Evolutionary conservation across 2,888 invertebrate species (phyloP).

Genomic region (Caenorhabditis wallacei): DNA sequence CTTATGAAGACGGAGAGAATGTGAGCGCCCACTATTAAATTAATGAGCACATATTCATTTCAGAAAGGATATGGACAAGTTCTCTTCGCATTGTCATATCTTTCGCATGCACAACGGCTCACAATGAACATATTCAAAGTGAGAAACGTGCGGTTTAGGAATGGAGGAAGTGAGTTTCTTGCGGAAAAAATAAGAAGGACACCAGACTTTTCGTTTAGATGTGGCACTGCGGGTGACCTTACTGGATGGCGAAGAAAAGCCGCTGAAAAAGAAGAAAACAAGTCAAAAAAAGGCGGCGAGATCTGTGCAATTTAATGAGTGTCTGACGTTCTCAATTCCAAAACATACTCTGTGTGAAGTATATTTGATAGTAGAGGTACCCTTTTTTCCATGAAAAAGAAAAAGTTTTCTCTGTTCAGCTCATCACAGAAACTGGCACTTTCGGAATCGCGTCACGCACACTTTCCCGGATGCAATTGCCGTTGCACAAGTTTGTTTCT

Average conservation of each 20-base stretch:
- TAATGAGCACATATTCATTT: slow-evolving; percentile 32
- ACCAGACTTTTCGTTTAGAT: slow-evolving; percentile 66
- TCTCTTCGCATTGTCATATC: slow-evolving; percentile 86
- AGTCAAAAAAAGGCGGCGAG: slow-evolving; percentile 76
- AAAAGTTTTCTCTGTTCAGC: slow-evolving; percentile 67
- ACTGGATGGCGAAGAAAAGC: slow-evolving; percentile 75
- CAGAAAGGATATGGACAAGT: slow-evolving; percentile 86
- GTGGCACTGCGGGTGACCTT: slow-evolving; percentile 79
- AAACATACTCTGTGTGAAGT: slow-evolving; percentile 81
- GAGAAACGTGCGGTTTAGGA: slow-evolving; percentile 84
- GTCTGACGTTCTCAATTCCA: slow-evolving; percentile 80
- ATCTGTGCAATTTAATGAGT: slow-evolving; percentile 82
- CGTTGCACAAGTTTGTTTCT: slow-evolving; percentile 76
- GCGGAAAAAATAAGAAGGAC: too few species aligned
- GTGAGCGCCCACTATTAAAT: slow-evolving; percentile 16
- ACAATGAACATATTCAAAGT: slow-evolving; percentile 87
- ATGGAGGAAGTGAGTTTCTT: slow-evolving; percentile 67
- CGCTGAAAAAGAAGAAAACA: slow-evolving; percentile 81
- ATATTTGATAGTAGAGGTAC: slow-evolving; percentile 79
- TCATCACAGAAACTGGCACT: slow-evolving; percentile 81
- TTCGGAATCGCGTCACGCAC: slow-evolving; percentile 80
- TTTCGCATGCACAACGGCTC: slow-evolving; percentile 86
- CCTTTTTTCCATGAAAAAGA: not conserved
- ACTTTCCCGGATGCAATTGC: slow-evolving; percentile 80
- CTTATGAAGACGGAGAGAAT: slow-evolving; percentile 77